phyloP scores from a whole-genome alignment of 1,140 invertebrate genomes.

The Caenorhabditis tropicalis region DNA sequence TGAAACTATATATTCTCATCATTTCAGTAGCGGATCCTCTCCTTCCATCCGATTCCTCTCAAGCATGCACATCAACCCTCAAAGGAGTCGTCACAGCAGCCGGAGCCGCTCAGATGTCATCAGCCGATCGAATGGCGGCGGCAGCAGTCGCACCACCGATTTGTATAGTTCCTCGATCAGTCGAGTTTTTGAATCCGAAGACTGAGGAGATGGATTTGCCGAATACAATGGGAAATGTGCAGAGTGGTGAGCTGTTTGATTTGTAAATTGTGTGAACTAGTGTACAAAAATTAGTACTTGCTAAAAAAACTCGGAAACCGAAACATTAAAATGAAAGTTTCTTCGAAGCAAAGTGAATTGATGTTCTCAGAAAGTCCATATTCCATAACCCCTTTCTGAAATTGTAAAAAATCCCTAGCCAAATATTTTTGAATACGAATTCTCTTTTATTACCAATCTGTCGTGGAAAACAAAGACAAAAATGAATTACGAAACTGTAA shows the following conservation, averaged over 20 bases:
- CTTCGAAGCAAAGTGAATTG: too few species aligned
- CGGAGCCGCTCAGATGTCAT: conserved; percentile 14
- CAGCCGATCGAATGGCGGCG: not conserved
- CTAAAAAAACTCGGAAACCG: too few species aligned
- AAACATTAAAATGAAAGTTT: too few species aligned
- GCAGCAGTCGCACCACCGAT: not conserved
- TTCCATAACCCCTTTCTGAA: too few species aligned
- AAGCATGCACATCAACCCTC: conserved; percentile 13
- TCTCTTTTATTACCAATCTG: too few species aligned
- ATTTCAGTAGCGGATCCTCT: not conserved
- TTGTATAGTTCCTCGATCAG: not conserved
- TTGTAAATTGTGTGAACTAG: not conserved
- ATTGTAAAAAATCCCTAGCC: too few species aligned
- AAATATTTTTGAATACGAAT: too few species aligned
- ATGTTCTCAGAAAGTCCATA: too few species aligned
- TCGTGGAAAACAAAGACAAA: too few species aligned
- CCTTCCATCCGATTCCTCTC: not conserved
- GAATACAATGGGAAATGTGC: conserved; percentile 15
- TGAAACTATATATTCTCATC: too few species aligned
- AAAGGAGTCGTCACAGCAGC: conserved; percentile 9
- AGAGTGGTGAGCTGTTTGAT: not conserved
- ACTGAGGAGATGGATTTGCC: not conserved
- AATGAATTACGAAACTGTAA: too few species aligned
- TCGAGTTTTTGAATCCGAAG: not conserved
- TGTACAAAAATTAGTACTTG: too few species aligned